Conservation (phyloP, 2,888 invertebrate species). For the Leptothorax acervorum region DNA sequence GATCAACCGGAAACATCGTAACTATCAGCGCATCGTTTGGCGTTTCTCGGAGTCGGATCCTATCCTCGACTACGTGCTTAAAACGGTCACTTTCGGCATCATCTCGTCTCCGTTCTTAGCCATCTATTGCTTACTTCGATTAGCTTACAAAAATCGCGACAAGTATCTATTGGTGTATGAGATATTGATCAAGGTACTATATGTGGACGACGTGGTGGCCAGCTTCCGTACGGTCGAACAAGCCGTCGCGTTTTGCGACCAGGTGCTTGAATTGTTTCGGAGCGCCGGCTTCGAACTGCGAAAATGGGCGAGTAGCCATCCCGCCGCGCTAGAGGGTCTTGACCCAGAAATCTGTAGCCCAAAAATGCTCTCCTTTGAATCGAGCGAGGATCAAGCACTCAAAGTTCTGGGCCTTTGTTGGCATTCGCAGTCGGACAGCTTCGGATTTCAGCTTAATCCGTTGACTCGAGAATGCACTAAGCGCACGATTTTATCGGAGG, state of each 20-base stretch:
- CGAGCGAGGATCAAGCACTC: background rate
- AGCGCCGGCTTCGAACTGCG: background rate
- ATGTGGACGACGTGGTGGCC: too few species aligned
- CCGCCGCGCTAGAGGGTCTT: too few species aligned
- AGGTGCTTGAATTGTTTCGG: background rate
- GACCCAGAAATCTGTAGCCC: background rate
- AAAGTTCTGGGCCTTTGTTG: background rate
- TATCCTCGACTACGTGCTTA: too few species aligned
- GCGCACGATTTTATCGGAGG: background rate
- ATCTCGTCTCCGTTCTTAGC: too few species aligned
- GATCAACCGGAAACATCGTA: too few species aligned
- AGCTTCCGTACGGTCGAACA: background rate
- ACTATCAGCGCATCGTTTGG: too few species aligned
- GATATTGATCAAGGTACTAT: background rate
- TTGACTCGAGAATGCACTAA: background rate
- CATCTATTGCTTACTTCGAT: too few species aligned
- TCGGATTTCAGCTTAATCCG: background rate
- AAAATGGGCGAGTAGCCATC: background rate
- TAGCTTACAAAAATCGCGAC: too few species aligned
- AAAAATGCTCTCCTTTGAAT: background rate
- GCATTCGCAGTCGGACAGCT: background rate
- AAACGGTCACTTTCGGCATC: too few species aligned
- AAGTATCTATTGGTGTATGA: too few species aligned
- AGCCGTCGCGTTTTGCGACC: background rate
- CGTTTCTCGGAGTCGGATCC: too few species aligned